Conservation (phyloP, 2,113 vertebrate species). For the Gymnobelideus leadbeateri region DNA sequence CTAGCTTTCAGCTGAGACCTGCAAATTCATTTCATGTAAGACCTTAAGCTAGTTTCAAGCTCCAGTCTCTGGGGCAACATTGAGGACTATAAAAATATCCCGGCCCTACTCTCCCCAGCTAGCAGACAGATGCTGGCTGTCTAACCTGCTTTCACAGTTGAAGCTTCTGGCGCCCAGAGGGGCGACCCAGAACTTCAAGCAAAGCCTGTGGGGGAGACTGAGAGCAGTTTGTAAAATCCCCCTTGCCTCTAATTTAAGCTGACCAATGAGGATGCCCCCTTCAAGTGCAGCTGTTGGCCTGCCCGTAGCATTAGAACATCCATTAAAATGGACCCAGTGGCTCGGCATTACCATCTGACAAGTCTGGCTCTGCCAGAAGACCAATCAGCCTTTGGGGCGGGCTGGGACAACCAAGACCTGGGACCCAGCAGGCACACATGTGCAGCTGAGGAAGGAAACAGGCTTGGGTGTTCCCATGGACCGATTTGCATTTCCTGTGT, state of each 20-base stretch:
- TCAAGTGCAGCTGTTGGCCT: neutral
- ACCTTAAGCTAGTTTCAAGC: constrained; percentile 65
- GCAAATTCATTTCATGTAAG: constrained; percentile 50
- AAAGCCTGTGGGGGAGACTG: neutral
- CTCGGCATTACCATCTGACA: neutral
- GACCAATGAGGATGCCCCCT: neutral
- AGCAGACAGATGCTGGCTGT: neutral
- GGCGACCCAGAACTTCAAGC: constrained; percentile 53
- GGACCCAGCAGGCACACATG: neutral
- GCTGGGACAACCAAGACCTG: neutral
- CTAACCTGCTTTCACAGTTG: constrained; percentile 13
- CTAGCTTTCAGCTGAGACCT: constrained; percentile 60
- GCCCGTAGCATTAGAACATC: neutral
- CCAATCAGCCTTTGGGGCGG: neutral
- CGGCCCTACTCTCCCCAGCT: constrained; percentile 32
- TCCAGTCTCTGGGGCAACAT: constrained; percentile 56
- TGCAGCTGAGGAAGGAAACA: constrained; percentile 78
- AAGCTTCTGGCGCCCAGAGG: constrained; percentile 23
- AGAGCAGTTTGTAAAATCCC: neutral
- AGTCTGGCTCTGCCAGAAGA: neutral
- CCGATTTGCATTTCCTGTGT: constrained; percentile 52
- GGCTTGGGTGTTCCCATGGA: constrained; percentile 59
- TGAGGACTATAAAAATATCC: constrained; percentile 56
- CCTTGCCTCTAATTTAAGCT: neutral
- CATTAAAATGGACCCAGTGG: neutral